Conservation (phyloP, 2,888 invertebrate genomes). For the Ormyrus pomaceus region DNA sequence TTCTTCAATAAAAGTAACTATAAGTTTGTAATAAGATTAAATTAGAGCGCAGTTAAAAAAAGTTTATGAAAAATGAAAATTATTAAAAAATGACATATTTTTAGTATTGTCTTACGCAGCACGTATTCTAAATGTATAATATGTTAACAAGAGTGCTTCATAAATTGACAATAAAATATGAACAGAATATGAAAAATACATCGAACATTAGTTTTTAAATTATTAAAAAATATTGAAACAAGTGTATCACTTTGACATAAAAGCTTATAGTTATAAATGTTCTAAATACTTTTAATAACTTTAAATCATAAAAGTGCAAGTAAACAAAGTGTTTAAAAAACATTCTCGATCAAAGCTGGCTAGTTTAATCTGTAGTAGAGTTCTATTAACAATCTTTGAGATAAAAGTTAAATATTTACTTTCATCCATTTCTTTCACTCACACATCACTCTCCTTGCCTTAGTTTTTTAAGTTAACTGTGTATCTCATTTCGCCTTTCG, state of each 20-base stretch:
- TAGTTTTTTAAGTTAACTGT: neutral
- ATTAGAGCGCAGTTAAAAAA: conserved; percentile 9
- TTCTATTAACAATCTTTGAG: neutral
- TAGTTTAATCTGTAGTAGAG: conserved; percentile 15
- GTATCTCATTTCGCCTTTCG: neutral
- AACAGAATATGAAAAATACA: neutral
- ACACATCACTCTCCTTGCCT: too few relatives aligned
- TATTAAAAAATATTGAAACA: conserved; percentile 28
- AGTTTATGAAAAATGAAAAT: conserved; percentile 17
- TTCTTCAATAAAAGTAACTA: too few relatives aligned
- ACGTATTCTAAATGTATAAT: conserved; percentile 33
- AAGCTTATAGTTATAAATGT: neutral
- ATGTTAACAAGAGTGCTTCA: conserved; percentile 7
- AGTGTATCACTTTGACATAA: neutral
- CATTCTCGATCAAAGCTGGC: neutral
- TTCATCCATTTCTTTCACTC: neutral
- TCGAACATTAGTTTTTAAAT: conserved; percentile 6
- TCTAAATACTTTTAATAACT: conserved; percentile 25
- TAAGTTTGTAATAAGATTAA: too few relatives aligned
- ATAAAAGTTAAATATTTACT: conserved; percentile 15
- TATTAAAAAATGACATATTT: conserved; percentile 18
- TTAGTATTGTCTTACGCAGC: conserved; percentile 39
- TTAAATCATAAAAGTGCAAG: conserved; percentile 21
- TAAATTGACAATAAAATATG: conserved; percentile 3
- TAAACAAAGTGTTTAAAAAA: neutral